Evolutionary conservation across 2,888 invertebrate genomes (phyloP).

Genomic region (Bembecia ichneumoniformis): DNA sequence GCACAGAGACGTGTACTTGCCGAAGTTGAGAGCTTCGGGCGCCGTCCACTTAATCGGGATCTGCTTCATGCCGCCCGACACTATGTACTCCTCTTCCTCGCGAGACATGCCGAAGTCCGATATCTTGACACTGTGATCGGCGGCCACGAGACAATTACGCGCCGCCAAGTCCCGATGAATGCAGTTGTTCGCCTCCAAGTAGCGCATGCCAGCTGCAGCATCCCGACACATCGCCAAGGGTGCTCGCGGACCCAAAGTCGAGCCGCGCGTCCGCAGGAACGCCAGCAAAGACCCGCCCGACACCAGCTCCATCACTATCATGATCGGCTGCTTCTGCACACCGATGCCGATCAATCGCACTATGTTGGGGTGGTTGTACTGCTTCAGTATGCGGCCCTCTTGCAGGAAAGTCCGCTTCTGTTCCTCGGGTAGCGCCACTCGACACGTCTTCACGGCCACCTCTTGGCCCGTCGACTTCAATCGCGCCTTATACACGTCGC

Average conservation of each 20-base stretch:
- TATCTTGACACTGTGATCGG: conserved; percentile 92
- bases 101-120: conserved; percentile 99
- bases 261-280: conserved; percentile 86
- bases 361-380: conserved; percentile 97
- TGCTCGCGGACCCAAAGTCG: conserved; percentile 74
- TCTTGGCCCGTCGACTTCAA: conserved; percentile 86
- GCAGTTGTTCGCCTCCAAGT: conserved; percentile 95
- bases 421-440: conserved; percentile 94
- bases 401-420: conserved; percentile 94
- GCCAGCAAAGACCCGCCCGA: conserved; percentile 92
- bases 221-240: conserved; percentile 93
- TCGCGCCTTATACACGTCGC: conserved; percentile 95
- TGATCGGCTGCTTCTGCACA: conserved; percentile 97
- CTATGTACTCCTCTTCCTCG: conserved; percentile 96
- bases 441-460: conserved; percentile 96
- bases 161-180: conserved; percentile 97
- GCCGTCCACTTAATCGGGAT: conserved; percentile 99
- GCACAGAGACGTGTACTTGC: conserved; percentile 94
- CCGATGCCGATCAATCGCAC: conserved; percentile 97
- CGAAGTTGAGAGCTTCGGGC: conserved; percentile 95
- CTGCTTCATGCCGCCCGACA: conserved; percentile 98
- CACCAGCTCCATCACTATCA: conserved; percentile 99
- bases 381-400: conserved; percentile 95
- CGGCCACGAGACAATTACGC: conserved; percentile 91
- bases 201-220: conserved; percentile 94